Base-by-base conservation (phyloP, 2,797 vertebrate genomes). In the Oceanodroma leucorhoa region DNA sequence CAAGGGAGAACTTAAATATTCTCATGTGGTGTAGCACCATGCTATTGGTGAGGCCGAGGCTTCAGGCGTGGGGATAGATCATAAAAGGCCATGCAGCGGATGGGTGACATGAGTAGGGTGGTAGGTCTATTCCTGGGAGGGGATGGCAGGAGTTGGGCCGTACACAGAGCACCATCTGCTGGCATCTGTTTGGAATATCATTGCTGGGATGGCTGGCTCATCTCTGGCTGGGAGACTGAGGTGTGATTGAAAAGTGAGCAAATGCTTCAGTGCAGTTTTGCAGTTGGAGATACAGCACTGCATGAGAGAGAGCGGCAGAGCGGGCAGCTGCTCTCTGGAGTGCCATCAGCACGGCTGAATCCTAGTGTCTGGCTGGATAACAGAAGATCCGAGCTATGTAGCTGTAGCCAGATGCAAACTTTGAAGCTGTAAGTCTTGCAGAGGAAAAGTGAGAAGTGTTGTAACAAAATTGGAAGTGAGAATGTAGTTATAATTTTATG, bases 141-240 rank as follows among this genome's bases (percentile, higher is more conserved):
- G 79, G 32, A 9, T 1, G 72, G 54, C 38, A 13, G 58, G 48
- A 41, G 32, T 6, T 88, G 82, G 54, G 40, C 71, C 36, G 55
- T 71, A 50, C 78, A 3, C 57, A 43, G 92, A 97, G 97, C 98
- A 67, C 98, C 97, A 97, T 95, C 98, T 98, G 71, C 97, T 95
- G 97, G 97, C 83, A 1, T 32, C 36, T 70, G 14, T 17, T 9
- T 5, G 82, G n/a, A 88, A 81, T 51, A 5, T 40, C 76, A 0
- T 50, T 15, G 77, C 69, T 22, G 71, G 32, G 14, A 9, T 24
- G 0, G 0, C 1, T 3, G 55, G n/a, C 29, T n/a, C 5, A 0
- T 6, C 48, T n/a, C 11, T 0, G 23, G 3, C 55, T 6, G 80
- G 5, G 14, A 21, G 80, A 1, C 19, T 10, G 38, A 3, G 24